Conservation (phyloP, 2,113 vertebrate genomes). For the Halichoerus grypus region DNA sequence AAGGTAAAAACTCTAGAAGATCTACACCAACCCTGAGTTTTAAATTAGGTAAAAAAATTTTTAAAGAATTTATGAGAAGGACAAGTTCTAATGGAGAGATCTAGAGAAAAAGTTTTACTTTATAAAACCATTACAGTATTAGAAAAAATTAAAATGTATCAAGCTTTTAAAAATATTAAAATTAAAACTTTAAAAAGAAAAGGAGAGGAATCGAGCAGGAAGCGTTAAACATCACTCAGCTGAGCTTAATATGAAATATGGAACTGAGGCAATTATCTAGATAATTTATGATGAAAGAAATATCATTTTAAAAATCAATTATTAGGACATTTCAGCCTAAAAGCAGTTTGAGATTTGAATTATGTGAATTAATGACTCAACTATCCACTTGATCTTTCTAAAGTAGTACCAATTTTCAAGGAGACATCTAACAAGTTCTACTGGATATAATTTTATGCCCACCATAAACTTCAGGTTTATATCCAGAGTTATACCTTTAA, state of each 20-base stretch:
- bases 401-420: constrained; percentile 43
- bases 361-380: constrained; percentile 2
- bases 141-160: neutral
- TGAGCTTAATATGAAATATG: constrained; percentile 36
- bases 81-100: neutral
- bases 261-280: neutral
- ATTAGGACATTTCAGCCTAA: neutral
- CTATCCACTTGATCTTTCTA: constrained; percentile 7
- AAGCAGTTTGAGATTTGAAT: constrained; percentile 35
- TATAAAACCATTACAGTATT: constrained; percentile 44
- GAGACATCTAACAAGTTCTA: constrained; percentile 31
- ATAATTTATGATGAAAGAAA: constrained; percentile 36
- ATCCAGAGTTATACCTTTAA: neutral
- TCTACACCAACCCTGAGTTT: neutral
- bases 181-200: constrained; percentile 10
- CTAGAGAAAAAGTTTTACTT: constrained; percentile 18
- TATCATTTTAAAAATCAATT: constrained; percentile 56
- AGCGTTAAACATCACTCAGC: constrained; percentile 14
- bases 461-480: neutral
- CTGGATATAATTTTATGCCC: neutral
- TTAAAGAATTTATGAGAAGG: neutral
- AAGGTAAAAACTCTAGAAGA: neutral
- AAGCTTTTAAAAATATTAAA: constrained; percentile 24
- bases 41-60: neutral
- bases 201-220: neutral